Percentiles rank a stretch among this genome's conserved stretches.
Evolutionary conservation across 2,113 vertebrate genomes (phyloP).

Genomic region (Neotoma lepida): DNA sequence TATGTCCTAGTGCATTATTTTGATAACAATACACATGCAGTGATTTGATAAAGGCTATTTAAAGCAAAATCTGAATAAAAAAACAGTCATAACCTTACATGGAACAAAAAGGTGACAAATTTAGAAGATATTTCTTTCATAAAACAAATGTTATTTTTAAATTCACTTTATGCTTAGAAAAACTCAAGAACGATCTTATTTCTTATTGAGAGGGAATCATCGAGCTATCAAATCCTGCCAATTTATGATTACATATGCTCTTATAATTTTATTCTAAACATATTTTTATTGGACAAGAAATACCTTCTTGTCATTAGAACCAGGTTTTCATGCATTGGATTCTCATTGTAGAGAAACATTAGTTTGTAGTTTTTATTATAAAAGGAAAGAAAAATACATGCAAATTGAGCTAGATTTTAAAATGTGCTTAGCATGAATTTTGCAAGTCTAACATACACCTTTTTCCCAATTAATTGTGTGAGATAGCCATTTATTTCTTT

Average conservation of each 20-base stretch:
- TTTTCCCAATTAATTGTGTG: slow-evolving; percentile 27
- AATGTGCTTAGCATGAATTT: background rate
- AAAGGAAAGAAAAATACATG: background rate
- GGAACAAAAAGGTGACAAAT: background rate
- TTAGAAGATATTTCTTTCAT: background rate
- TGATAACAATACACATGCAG: background rate
- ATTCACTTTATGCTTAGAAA: slow-evolving; percentile 13
- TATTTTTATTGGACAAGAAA: slow-evolving; percentile 51
- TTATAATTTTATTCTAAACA: slow-evolving; percentile 42
- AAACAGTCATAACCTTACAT: background rate
- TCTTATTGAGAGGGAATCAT: slow-evolving; percentile 3
- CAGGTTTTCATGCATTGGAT: background rate
- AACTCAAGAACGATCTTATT: background rate
- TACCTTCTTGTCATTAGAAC: slow-evolving; percentile 7
- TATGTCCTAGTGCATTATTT: background rate
- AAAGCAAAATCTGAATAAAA: background rate
- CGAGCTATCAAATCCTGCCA: slow-evolving; percentile 19
- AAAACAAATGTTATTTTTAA: background rate
- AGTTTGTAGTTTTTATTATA: slow-evolving; percentile 18
- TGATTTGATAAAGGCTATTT: background rate
- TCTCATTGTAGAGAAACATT: slow-evolving; percentile 22
- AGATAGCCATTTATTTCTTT: slow-evolving; percentile 31
- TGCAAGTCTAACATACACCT: slow-evolving; percentile 25
- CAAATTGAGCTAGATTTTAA: slow-evolving; percentile 19
- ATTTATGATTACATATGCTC: background rate